Base-by-base conservation (phyloP, 2,797 vertebrate species). In the Heterohyrax brucei region DNA sequence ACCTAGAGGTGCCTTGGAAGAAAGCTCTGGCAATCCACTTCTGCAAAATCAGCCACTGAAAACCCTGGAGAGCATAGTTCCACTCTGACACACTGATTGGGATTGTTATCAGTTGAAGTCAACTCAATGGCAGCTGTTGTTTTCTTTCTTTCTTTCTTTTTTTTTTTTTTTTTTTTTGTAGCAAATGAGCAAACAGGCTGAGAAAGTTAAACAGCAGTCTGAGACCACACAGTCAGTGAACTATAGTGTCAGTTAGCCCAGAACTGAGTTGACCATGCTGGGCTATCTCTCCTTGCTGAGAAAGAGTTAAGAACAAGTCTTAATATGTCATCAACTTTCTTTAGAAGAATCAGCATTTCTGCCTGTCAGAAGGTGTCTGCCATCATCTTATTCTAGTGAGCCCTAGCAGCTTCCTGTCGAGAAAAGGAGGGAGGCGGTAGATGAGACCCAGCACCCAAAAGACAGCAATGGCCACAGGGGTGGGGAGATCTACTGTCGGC, bases 401-500 rank as follows among this genome's bases (percentile, higher is more conserved):
- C 56, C 46, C 21, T 48, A 28, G 1, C 53, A 56, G 78, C 39
- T 78, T 33, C 64, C 64, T 0, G 3, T 1, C 70, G 22, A 3
- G 0, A 44, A n/a, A 21, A 13, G 21, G 3, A 28, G 39, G 21
- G 21, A 30, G 3, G 0, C 3, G 0, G 2, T 19, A n/a, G 66
- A 13, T 30, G 21, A 48, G 26, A 10, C 56, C 68, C 7, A 0
- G 19, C 13, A 21, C 44, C 39, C 4, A 70, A 3, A 2, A 89
- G 93, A 81, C 87, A 81, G 62, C 3, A 70, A 26, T 13, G 46
- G 88, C 87, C 94, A 78, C 85, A 82, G 87, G 62, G 87, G 70
- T 56, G 19, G 18, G 4, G 93, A 95, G 92, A 96, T 92, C 89
- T 95, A 76, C 95, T 83, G 96, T 97, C 96, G 93, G 90, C 95